Base-by-base conservation (phyloP, 2,888 invertebrate genomes). In the Temnothorax rugatulus region DNA sequence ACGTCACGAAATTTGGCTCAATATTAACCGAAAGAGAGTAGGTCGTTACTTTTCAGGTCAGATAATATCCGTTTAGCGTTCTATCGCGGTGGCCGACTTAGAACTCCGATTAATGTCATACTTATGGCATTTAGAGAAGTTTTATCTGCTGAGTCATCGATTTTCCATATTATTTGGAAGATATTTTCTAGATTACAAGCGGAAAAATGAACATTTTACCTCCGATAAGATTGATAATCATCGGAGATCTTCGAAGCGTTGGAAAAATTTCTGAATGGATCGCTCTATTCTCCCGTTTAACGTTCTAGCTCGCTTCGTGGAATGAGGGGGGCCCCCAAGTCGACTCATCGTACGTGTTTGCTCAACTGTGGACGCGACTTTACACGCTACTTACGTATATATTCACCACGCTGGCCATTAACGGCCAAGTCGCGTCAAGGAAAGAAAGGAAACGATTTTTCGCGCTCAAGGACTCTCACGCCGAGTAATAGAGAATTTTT, bases 361-460 rank as follows among this genome's bases (percentile, higher is more conserved):
- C 34, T 50, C 79, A 34, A 69, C n/a, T 41, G 34, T 47, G 59
- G 18, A 59, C 18, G 47, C 47, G 41, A 47, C 59, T 81, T 79
- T 59, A 73, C 21, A 73, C 34, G 75, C 47, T 81, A 59, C 75
- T 73, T 50, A 38, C 44, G 29, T 79, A 54, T 59, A 29, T 25
- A 77, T 54, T 54, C 73, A 21, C 34, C 29, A 61, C 38, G 18
- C 18, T 11, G 59, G 9, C 50, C 47, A 57, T 79, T 79, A 79
- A 57, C n/a, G 57, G 44, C 44, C 57, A 21, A 69, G 21, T 57
- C 15, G 15, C 38, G 47, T 47, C 47, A 4, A 73, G 57, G 25
- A 81, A 81, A 73, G 73, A 61, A 74, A 59, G 57, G 73, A 44
- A 34, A 47, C 21, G 18, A 59, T 25, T 79, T 79, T 79, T 79